phyloP scores from a whole-genome alignment of 2,888 invertebrate species.

The Caenorhabditis imperialis region DNA sequence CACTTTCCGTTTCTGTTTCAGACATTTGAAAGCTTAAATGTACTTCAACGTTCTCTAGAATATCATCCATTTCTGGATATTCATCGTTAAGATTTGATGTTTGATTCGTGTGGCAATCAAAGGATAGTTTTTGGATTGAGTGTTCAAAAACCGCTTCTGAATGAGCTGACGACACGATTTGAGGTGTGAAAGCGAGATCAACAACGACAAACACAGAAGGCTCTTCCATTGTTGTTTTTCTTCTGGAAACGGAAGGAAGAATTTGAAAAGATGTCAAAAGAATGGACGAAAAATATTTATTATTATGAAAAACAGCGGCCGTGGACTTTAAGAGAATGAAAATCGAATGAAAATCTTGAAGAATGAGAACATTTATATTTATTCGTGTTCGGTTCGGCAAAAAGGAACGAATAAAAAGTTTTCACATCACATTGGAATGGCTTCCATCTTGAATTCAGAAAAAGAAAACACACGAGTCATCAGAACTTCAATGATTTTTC shows the following conservation, averaged over 20 bases:
- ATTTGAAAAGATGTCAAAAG: not conserved
- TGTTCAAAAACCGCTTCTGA: too few relatives aligned
- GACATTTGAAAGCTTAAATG: too few relatives aligned
- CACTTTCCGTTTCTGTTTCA: too few relatives aligned
- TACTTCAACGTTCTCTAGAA: too few relatives aligned
- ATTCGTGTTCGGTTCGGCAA: constrained; percentile 15
- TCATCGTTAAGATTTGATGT: too few relatives aligned
- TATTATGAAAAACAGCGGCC: not conserved
- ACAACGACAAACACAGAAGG: not conserved
- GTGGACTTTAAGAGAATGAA: not conserved
- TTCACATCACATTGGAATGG: constrained; percentile 36
- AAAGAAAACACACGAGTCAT: too few relatives aligned
- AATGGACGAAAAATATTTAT: not conserved
- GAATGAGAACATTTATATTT: constrained; percentile 30
- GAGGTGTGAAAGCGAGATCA: not conserved
- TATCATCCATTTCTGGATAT: too few relatives aligned
- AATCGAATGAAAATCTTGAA: not conserved
- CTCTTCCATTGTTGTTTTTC: not conserved
- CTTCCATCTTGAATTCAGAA: constrained; percentile 24
- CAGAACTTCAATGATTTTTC: too few relatives aligned
- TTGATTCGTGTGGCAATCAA: too few relatives aligned
- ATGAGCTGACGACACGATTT: too few relatives aligned
- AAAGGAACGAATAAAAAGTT: constrained; percentile 17
- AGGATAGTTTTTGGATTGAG: too few relatives aligned
- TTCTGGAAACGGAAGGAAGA: not conserved